Conservation (phyloP, 2,888 invertebrate species). For the Philonicus albiceps region DNA sequence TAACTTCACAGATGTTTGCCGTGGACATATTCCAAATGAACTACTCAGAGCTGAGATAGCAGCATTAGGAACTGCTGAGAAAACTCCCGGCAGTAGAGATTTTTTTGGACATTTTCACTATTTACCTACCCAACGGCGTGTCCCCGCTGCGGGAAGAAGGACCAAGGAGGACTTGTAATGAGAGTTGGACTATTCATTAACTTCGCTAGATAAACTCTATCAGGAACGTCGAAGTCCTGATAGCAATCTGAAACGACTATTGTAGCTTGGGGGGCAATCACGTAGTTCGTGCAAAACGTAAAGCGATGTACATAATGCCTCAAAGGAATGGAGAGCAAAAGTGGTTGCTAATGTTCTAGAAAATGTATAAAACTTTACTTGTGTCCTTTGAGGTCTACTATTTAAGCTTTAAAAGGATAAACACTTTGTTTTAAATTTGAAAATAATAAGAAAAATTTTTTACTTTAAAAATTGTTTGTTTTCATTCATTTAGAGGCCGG, state of each 20-base stretch:
- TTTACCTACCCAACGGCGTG: not conserved
- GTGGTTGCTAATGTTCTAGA: not conserved
- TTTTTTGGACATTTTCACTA: not conserved
- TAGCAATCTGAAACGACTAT: not conserved
- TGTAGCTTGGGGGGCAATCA: not conserved
- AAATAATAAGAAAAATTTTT: not conserved
- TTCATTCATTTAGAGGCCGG: too few relatives aligned
- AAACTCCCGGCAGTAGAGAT: not conserved
- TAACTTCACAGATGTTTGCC: slow-evolving; percentile 23
- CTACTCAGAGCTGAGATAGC: not conserved
- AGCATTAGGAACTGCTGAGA: not conserved
- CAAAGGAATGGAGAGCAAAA: not conserved
- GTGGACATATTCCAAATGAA: slow-evolving; percentile 28
- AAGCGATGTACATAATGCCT: not conserved
- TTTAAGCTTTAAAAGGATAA: not conserved
- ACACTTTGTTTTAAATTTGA: not conserved
- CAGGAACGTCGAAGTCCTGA: not conserved
- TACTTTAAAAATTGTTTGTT: too few relatives aligned
- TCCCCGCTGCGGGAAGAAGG: not conserved
- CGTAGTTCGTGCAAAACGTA: not conserved
- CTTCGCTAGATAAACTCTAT: slow-evolving; percentile 2
- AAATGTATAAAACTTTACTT: not conserved
- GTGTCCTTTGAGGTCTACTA: too few relatives aligned
- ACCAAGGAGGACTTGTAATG: not conserved
- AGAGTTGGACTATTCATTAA: not conserved